These are phyloP conservation scores for Oxystoma pomonae DNA, from an alignment of 2,888 invertebrate genomes.

Conservation along the genomic window DNA sequence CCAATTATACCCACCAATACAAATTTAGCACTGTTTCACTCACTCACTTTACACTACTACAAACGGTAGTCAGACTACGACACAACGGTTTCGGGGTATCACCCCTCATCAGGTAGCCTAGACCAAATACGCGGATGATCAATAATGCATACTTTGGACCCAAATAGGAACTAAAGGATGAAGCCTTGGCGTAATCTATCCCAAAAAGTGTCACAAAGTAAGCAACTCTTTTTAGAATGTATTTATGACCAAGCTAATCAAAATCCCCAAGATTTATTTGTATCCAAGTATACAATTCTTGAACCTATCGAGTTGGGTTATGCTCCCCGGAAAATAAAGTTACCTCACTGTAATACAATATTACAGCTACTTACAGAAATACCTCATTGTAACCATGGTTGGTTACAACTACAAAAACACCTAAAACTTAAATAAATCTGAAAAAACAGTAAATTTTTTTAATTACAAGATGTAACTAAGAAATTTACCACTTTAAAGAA, in stretches of 20 bases:
- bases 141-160: neutral
- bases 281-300: neutral
- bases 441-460: neutral
- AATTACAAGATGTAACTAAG: neutral
- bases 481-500: neutral
- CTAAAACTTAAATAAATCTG: neutral
- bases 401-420: neutral
- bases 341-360: conserved; percentile 12
- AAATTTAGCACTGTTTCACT: neutral
- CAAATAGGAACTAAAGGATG: neutral
- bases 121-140: neutral
- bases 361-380: conserved; percentile 8
- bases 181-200: neutral
- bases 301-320: neutral
- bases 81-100: neutral
- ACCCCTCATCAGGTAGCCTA: neutral
- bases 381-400: neutral
- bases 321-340: neutral
- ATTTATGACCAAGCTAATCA: too few species aligned
- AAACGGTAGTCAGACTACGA: neutral
- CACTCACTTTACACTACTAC: neutral
- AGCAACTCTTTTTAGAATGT: neutral
- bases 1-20: neutral
- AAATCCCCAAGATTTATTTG: neutral
- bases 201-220: neutral